phyloP scores from a whole-genome alignment of 37 sponge, comb jelly and placozoan genomes.

The Theonella swinhoei region DNA sequence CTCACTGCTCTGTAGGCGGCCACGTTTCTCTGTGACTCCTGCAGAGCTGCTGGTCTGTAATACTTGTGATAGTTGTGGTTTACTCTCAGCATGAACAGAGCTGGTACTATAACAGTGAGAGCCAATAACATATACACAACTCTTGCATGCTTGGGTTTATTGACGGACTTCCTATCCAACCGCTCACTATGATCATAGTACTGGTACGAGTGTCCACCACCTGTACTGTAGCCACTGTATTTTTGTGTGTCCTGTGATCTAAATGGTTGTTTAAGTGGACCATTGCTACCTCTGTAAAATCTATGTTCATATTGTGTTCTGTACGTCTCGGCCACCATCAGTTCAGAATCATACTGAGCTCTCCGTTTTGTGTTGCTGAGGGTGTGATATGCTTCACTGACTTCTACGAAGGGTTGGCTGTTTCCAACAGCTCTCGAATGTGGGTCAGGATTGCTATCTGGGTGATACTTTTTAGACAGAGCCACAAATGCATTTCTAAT shows the following conservation, averaged over 20 bases:
- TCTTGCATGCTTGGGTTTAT: conserved; percentile 8
- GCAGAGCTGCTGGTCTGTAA: neutral
- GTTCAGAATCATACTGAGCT: conserved; percentile 43
- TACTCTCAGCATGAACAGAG: conserved; percentile 21
- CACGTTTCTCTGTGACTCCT: conserved; percentile 35
- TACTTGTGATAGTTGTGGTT: conserved; percentile 5
- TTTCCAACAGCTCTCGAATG: neutral
- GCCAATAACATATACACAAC: conserved; percentile 13
- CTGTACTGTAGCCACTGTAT: no score
- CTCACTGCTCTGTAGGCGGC: conserved; percentile 11
- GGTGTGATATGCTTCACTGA: conserved; percentile 66
- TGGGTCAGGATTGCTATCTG: conserved; percentile 56
- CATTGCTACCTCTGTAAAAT: neutral
- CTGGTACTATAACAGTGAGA: conserved; percentile 11
- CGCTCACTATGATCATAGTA: neutral
- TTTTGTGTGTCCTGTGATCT: neutral
- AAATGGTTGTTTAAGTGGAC: neutral
- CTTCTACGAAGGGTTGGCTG: conserved; percentile 30
- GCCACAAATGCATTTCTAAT: conserved; percentile 52
- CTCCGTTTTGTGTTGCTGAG: conserved; percentile 34
- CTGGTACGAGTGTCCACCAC: neutral
- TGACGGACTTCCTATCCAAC: neutral
- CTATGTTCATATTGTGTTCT: neutral
- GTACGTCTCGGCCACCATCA: neutral
- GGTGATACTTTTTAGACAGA: conserved; percentile 67